Evolutionary conservation across 2,113 vertebrate genomes (phyloP).

Genomic region (Callaeas wilsoni): DNA sequence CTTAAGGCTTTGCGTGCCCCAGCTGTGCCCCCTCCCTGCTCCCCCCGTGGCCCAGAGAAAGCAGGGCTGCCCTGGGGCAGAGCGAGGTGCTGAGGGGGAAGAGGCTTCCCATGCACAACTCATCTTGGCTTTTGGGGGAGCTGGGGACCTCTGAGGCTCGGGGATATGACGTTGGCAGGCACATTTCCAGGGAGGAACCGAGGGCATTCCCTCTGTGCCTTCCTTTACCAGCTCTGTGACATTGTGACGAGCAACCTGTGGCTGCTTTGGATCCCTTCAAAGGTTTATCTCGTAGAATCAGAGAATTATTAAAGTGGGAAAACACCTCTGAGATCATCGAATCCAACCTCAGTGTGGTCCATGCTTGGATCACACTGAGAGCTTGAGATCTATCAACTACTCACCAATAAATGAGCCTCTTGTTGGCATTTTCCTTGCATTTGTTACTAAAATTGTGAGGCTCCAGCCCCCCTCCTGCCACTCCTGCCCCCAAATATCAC

Average conservation of each 20-base stretch:
- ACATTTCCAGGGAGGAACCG: neutral
- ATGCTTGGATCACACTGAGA: neutral
- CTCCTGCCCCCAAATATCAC: neutral
- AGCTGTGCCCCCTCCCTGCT: neutral
- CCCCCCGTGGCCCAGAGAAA: no score
- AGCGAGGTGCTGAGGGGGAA: neutral
- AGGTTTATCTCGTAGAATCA: neutral
- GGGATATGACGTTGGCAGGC: neutral
- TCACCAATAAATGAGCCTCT: neutral
- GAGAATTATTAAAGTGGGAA: neutral
- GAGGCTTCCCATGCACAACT: neutral
- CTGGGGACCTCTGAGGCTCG: no score
- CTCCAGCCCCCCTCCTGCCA: neutral
- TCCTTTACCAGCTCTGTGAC: neutral
- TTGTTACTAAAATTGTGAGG: neutral
- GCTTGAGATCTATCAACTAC: neutral
- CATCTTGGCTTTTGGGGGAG: neutral
- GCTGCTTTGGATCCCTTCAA: neutral
- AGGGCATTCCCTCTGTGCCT: neutral
- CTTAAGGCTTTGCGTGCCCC: neutral
- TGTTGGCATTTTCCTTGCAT: neutral
- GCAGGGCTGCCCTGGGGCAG: neutral
- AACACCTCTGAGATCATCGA: neutral
- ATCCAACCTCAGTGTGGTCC: neutral
- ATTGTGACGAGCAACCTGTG: fast-evolving